Evolutionary conservation across 2,888 invertebrate species (phyloP).

Genomic region (Cephus runcator): DNA sequence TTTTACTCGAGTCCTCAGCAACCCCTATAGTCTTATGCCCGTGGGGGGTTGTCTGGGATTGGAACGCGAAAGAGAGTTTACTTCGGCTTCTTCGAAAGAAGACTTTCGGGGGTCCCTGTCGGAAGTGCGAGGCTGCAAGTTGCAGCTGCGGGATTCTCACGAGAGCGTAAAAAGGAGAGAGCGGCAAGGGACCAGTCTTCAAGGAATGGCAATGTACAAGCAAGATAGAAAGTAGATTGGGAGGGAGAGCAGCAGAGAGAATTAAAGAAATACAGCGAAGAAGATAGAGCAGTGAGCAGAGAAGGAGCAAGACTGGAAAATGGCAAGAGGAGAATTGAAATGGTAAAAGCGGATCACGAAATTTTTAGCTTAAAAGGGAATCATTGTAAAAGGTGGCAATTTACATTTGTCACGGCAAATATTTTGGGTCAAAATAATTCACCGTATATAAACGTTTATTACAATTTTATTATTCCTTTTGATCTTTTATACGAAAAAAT

Average conservation of each 20-base stretch:
- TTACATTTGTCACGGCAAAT: not conserved
- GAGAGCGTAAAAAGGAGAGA: constrained; percentile 42
- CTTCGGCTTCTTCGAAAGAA: not conserved
- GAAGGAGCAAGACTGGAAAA: constrained; percentile 17
- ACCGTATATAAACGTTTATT: not conserved
- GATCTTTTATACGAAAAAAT: not conserved
- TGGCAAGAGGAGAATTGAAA: constrained; percentile 49
- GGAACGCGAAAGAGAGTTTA: not conserved
- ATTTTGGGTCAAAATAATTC: not conserved
- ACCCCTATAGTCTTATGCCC: too few species aligned
- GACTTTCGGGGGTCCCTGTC: not conserved
- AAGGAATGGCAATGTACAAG: not conserved
- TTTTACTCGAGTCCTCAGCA: too few species aligned
- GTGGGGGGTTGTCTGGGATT: not conserved
- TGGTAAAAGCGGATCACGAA: constrained; percentile 60
- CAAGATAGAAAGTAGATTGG: not conserved
- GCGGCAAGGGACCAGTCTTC: not conserved
- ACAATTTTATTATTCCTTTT: not conserved
- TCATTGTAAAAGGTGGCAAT: not conserved
- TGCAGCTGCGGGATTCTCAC: constrained; percentile 54
- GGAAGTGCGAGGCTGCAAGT: constrained; percentile 21
- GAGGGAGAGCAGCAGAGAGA: not conserved
- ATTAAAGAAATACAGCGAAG: constrained; percentile 33
- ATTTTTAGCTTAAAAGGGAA: constrained; percentile 33
- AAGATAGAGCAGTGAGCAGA: constrained; percentile 24